Evolutionary conservation across 2,113 vertebrate species (phyloP).

Genomic region (Chunga burmeisteri): DNA sequence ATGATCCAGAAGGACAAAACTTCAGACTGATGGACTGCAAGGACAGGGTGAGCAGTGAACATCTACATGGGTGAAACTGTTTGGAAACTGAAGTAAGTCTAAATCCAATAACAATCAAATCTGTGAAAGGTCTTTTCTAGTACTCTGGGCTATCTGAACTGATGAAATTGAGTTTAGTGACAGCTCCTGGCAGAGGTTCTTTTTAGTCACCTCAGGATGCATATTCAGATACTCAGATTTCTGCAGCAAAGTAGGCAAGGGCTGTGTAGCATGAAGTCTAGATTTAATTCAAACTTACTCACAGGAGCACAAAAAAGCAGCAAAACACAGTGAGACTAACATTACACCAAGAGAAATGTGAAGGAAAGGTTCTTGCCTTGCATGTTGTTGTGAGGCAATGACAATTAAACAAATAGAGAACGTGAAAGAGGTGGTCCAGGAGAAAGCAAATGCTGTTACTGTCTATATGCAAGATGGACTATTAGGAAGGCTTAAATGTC

Average conservation of each 20-base stretch:
- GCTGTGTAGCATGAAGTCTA: neutral
- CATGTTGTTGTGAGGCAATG: neutral
- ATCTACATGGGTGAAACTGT: neutral
- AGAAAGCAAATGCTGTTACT: neutral
- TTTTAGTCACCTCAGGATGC: neutral
- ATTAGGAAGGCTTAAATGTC: neutral
- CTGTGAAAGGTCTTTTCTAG: neutral
- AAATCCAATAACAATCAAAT: neutral
- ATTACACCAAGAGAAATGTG: neutral
- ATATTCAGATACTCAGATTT: neutral
- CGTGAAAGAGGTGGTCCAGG: neutral
- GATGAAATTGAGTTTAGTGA: neutral
- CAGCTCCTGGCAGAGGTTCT: neutral
- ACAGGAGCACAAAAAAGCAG: neutral
- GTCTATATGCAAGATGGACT: neutral
- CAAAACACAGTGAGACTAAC: neutral
- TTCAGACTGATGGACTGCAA: neutral
- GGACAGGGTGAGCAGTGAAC: neutral
- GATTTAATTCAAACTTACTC: neutral
- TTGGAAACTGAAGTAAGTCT: neutral
- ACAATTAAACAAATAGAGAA: neutral
- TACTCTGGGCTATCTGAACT: neutral
- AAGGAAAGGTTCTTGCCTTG: neutral
- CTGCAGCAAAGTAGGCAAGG: neutral
- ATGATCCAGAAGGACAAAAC: neutral